A percentile compares a stretch with the other conserved stretches of the same genome.
Conservation (phyloP, 2,797 vertebrate species). For the Argyrosomus regius region DNA sequence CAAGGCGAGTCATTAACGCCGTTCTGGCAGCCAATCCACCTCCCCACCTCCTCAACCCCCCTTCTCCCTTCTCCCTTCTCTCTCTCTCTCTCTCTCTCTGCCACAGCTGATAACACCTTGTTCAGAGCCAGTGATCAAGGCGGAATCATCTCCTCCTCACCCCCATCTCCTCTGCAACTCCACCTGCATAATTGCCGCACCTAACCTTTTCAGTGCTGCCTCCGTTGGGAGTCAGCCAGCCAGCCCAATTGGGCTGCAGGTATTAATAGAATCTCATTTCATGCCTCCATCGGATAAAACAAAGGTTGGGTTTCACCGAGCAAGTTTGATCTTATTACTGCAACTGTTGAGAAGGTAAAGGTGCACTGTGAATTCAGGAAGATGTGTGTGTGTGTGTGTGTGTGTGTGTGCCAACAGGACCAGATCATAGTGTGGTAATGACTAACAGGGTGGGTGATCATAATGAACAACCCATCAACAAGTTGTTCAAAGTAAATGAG, state of each 20-base stretch:
- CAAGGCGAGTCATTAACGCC: conserved; percentile 82
- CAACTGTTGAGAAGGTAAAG: conserved; percentile 76
- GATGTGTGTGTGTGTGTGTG: conserved; percentile 35
- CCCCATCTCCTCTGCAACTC: conserved; percentile 82
- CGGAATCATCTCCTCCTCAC: conserved; percentile 81
- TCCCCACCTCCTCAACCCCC: conserved; percentile 25
- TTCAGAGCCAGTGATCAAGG: conserved; percentile 80
- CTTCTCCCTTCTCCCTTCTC: conserved; percentile 7
- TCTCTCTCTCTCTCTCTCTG: conserved; percentile 21
- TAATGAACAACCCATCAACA: conserved; percentile 33
- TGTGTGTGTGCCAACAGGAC: conserved; percentile 46
- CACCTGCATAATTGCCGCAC: conserved; percentile 89
- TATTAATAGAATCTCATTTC: conserved; percentile 90
- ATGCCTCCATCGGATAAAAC: conserved; percentile 86
- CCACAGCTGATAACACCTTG: conserved; percentile 79
- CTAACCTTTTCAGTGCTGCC: conserved; percentile 88
- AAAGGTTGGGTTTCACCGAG: conserved; percentile 86
- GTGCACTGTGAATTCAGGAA: conserved; percentile 52
- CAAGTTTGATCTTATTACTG: conserved; percentile 86
- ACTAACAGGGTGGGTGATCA: conserved; percentile 26
- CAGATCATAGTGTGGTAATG: conserved; percentile 11
- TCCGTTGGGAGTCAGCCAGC: conserved; percentile 82
- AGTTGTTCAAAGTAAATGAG: conserved; percentile 22
- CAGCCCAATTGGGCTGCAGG: conserved; percentile 80
- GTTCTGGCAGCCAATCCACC: conserved; percentile 73